A percentile compares a stretch with the other conserved stretches of the same genome.
phyloP scores from a whole-genome alignment of 2,113 vertebrate genomes.

The Plotosus lineatus region DNA sequence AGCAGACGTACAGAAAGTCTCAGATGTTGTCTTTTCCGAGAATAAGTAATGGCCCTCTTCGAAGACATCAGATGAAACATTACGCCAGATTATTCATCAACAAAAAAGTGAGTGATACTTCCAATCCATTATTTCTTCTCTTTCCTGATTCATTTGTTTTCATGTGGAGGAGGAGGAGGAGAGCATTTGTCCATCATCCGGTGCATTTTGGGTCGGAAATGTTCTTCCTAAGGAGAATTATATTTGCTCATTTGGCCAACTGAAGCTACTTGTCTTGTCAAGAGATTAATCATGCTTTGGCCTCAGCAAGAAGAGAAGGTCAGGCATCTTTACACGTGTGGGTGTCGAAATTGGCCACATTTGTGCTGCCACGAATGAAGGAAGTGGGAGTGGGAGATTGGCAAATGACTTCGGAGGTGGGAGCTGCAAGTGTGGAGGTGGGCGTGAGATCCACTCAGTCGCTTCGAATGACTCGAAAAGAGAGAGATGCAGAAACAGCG shows the following conservation, averaged over 20 bases:
- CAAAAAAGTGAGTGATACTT: slow-evolving; percentile 2
- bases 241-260: slow-evolving; percentile 61
- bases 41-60: slow-evolving; percentile 50
- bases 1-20: slow-evolving; percentile 58
- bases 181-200: slow-evolving; percentile 62
- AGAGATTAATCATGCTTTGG: slow-evolving; percentile 72
- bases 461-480: slow-evolving; percentile 33
- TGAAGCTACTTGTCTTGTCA: slow-evolving; percentile 70
- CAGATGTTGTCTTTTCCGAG: slow-evolving; percentile 61
- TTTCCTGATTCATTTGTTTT: slow-evolving; percentile 37
- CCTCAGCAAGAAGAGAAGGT: slow-evolving; percentile 67
- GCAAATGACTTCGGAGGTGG: slow-evolving; percentile 47
- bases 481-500: slow-evolving; percentile 35
- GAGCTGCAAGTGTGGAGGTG: slow-evolving; percentile 60
- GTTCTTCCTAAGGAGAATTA: slow-evolving; percentile 64
- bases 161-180: slow-evolving; percentile 1
- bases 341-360: slow-evolving; percentile 60
- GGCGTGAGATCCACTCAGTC: slow-evolving; percentile 50
- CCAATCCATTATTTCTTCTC: slow-evolving; percentile 28
- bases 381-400: slow-evolving; percentile 47
- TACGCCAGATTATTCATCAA: slow-evolving; percentile 57
- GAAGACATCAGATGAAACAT: slow-evolving; percentile 56
- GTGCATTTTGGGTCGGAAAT: slow-evolving; percentile 59
- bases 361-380: slow-evolving; percentile 51
- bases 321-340: slow-evolving; percentile 63